These are phyloP conservation scores for Dryadula phaetusa DNA, from an alignment of 2,888 invertebrate species.

Conservation along the genomic window DNA sequence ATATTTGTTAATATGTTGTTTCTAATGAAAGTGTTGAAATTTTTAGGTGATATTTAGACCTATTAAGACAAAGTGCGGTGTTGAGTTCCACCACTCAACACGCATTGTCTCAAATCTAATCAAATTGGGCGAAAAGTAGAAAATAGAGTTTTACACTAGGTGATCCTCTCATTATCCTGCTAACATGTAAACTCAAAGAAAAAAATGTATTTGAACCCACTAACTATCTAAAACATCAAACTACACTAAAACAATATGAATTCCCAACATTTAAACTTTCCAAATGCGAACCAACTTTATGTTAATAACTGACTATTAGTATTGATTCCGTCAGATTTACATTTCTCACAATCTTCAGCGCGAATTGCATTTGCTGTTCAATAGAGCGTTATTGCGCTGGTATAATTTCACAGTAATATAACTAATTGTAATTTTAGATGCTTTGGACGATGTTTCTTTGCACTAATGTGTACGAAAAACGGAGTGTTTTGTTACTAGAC, in stretches of 20 bases:
- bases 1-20: background rate
- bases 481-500: background rate
- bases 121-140: too few relatives aligned
- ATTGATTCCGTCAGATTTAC: slow-evolving; percentile 28
- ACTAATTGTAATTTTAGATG: background rate
- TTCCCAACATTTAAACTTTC: slow-evolving; percentile 21
- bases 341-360: slow-evolving; percentile 25
- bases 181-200: too few relatives aligned
- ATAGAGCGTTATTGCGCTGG: slow-evolving; percentile 30
- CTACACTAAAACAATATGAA: background rate
- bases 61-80: too few relatives aligned
- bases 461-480: background rate
- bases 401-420: slow-evolving; percentile 25
- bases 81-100: too few relatives aligned
- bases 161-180: too few relatives aligned
- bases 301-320: slow-evolving; percentile 24
- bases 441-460: background rate
- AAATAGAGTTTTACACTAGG: too few relatives aligned
- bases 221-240: background rate
- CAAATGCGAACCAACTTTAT: slow-evolving; percentile 25
- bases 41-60: too few relatives aligned
- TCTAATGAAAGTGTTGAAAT: background rate
- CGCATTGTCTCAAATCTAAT: too few relatives aligned
- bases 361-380: slow-evolving; percentile 32
- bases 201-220: background rate